Percentiles rank a stretch among this genome's conserved stretches.
Evolutionary conservation across 2,113 vertebrate genomes (phyloP).

Genomic region (Prinia subflava): DNA sequence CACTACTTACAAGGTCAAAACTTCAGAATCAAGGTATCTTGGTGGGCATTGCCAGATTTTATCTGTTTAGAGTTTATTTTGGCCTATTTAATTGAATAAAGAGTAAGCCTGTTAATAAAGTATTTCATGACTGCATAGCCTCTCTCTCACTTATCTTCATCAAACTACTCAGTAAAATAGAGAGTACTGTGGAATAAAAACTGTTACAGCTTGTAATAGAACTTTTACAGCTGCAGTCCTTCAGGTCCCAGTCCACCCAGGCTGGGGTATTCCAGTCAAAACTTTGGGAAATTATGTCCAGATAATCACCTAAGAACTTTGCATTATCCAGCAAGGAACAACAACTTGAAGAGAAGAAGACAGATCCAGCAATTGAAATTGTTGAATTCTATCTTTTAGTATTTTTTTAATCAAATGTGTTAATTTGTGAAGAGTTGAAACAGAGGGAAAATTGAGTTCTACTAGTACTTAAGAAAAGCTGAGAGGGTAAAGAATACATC

Average conservation of each 20-base stretch:
- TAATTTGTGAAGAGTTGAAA: background rate
- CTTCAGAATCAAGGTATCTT: background rate
- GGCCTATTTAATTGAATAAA: background rate
- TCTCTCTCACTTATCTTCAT: background rate
- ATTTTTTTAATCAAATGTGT: background rate
- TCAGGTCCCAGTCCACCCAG: background rate
- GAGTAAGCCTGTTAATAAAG: background rate
- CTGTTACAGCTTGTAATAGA: background rate
- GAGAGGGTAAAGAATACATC: background rate
- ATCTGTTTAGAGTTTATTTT: background rate
- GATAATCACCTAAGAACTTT: background rate
- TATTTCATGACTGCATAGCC: background rate
- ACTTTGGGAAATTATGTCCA: background rate
- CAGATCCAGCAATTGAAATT: background rate
- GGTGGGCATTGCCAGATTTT: background rate
- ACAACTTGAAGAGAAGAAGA: background rate
- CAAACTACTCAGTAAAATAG: background rate
- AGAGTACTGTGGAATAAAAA: background rate
- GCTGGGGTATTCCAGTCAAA: background rate
- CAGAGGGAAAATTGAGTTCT: background rate
- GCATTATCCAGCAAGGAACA: background rate
- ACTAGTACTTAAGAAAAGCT: background rate
- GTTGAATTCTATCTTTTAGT: background rate
- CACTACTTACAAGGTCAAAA: background rate
- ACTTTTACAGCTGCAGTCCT: background rate